Evolutionary conservation across 2,888 invertebrate species (phyloP).

Genomic region (Tricholauxania praeusta): DNA sequence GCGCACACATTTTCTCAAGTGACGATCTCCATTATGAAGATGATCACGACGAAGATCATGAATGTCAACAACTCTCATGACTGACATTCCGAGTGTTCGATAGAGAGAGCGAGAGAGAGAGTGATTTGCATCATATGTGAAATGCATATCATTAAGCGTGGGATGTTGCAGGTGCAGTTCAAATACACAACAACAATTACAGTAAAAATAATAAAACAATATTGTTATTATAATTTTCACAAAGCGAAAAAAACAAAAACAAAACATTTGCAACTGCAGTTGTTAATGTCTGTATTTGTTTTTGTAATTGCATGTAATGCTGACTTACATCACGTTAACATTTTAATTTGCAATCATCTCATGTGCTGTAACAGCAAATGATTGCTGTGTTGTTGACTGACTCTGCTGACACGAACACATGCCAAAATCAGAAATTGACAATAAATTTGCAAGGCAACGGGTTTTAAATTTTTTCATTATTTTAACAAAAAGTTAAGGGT

Average conservation of each 20-base stretch:
- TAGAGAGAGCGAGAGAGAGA: background rate
- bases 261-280: background rate
- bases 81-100: too few relatives aligned
- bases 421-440: conserved; percentile 24
- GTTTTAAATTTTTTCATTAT: background rate
- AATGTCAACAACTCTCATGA: too few relatives aligned
- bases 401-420: background rate
- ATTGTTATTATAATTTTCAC: too few relatives aligned
- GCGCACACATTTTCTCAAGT: too few relatives aligned
- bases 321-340: conserved; percentile 10
- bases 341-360: conserved; percentile 31
- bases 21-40: too few relatives aligned
- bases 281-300: conserved; percentile 14
- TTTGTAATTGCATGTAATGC: background rate
- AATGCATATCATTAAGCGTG: background rate
- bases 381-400: conserved; percentile 25
- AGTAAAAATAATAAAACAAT: too few relatives aligned
- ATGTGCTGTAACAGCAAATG: background rate
- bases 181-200: conserved; percentile 10
- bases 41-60: too few relatives aligned
- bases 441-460: background rate
- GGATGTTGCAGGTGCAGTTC: conserved; percentile 53
- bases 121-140: background rate
- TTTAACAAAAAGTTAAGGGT: background rate
- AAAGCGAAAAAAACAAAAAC: background rate